These are phyloP conservation scores for Tribolium freemani DNA, from an alignment of 2,888 invertebrate genomes.

Conservation along the genomic window DNA sequence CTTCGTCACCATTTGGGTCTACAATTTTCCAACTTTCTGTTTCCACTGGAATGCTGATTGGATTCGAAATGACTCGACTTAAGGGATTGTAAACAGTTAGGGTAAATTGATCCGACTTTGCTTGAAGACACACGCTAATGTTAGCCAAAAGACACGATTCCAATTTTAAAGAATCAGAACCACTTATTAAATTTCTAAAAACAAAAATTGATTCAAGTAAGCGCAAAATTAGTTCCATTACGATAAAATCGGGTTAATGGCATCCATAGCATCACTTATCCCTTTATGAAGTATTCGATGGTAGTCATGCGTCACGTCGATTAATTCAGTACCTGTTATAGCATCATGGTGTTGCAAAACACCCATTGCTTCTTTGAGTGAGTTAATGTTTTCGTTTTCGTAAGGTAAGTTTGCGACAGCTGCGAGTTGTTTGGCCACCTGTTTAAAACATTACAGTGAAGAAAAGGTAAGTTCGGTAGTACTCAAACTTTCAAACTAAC, in stretches of 20 bases:
- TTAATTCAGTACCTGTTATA: slow-evolving; percentile 89
- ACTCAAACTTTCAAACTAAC: too few species aligned
- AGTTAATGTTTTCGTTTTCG: slow-evolving; percentile 1
- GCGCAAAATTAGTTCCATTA: slow-evolving; percentile 1
- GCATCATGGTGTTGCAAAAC: slow-evolving; percentile 95
- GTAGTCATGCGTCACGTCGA: slow-evolving; percentile 92
- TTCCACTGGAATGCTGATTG: slow-evolving; percentile 71
- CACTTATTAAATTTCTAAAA: slow-evolving; percentile 30
- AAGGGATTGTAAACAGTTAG: slow-evolving; percentile 77
- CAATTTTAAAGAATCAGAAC: slow-evolving; percentile 6
- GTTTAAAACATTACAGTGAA: neutral
- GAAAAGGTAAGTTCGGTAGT: neutral
- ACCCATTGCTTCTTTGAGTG: slow-evolving; percentile 81
- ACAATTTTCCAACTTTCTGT: slow-evolving; percentile 48
- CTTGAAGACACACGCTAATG: slow-evolving; percentile 72
- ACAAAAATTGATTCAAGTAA: neutral
- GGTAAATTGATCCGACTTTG: slow-evolving; percentile 71
- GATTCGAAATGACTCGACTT: slow-evolving; percentile 69
- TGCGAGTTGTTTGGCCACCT: slow-evolving; percentile 29
- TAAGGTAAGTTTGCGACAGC: neutral
- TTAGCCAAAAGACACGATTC: slow-evolving; percentile 73
- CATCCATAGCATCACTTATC: neutral
- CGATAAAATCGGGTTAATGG: slow-evolving; percentile 15
- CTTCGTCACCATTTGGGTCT: slow-evolving; percentile 36
- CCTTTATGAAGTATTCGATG: slow-evolving; percentile 8